Percentiles rank a stretch among this genome's conserved stretches.
phyloP scores from a whole-genome alignment of 1,140 invertebrate genomes.

The Musca domestica region DNA sequence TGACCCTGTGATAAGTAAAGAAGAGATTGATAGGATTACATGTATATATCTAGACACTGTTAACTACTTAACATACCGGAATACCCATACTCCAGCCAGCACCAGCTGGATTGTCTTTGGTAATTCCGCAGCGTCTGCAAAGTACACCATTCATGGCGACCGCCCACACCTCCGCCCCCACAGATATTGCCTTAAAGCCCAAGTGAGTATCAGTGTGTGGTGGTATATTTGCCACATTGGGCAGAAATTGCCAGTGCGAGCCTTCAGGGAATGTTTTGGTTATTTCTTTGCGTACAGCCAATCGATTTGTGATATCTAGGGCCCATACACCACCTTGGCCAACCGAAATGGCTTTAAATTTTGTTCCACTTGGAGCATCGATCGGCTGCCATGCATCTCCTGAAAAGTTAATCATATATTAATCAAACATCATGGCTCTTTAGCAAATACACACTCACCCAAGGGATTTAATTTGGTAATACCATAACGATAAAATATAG shows the following conservation, averaged over 20 bases:
- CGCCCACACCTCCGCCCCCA: slow-evolving; percentile 71
- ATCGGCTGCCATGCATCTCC: slow-evolving; percentile 57
- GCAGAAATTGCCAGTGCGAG: slow-evolving; percentile 67
- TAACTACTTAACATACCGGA: slow-evolving; percentile 60
- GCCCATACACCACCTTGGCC: slow-evolving; percentile 71
- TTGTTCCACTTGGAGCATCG: slow-evolving; percentile 56
- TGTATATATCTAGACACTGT: not conserved
- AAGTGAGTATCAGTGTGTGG: slow-evolving; percentile 58
- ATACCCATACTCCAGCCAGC: slow-evolving; percentile 74
- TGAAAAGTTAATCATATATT: slow-evolving; percentile 33
- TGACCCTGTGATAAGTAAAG: slow-evolving; percentile 40
- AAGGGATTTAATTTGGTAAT: slow-evolving; percentile 63
- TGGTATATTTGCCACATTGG: slow-evolving; percentile 60
- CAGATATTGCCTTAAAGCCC: slow-evolving; percentile 66
- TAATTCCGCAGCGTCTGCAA: slow-evolving; percentile 69
- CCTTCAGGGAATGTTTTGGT: slow-evolving; percentile 71
- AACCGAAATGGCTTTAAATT: slow-evolving; percentile 75
- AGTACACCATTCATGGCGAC: slow-evolving; percentile 70
- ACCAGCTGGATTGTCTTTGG: slow-evolving; percentile 66
- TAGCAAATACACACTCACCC: not conserved
- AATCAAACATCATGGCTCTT: not conserved
- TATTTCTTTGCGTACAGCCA: slow-evolving; percentile 69
- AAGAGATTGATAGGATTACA: not conserved
- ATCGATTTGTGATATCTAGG: slow-evolving; percentile 61
- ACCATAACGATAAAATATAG: slow-evolving; percentile 74